Percentiles rank a stretch among this genome's conserved stretches.
Conservation (phyloP, 2,888 invertebrate genomes). For the Meteorus colon region DNA sequence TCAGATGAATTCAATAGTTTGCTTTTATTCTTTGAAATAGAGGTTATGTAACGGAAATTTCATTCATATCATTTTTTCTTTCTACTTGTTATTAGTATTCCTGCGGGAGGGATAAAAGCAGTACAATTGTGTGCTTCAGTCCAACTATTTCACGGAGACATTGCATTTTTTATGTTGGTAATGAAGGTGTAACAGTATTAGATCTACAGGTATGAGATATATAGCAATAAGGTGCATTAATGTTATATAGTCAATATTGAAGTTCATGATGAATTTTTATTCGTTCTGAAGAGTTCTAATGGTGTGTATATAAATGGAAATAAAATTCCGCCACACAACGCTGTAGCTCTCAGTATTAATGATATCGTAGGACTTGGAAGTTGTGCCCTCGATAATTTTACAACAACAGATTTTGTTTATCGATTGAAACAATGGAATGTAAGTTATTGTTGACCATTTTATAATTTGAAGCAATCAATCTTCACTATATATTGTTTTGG, state of each 20-base stretch:
- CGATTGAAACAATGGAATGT: slow-evolving; percentile 47
- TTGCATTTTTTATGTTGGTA: slow-evolving; percentile 58
- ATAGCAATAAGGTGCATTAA: slow-evolving; percentile 13
- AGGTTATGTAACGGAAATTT: neutral
- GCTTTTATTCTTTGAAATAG: neutral
- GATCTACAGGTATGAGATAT: slow-evolving; percentile 58
- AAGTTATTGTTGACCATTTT: slow-evolving; percentile 32
- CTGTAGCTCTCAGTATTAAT: slow-evolving; percentile 70
- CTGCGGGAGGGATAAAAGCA: slow-evolving; percentile 62
- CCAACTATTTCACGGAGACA: slow-evolving; percentile 63
- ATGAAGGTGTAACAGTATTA: slow-evolving; percentile 56
- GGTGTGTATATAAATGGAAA: slow-evolving; percentile 76
- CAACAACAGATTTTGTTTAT: slow-evolving; percentile 40
- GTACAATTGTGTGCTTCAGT: slow-evolving; percentile 59
- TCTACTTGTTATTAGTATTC: slow-evolving; percentile 57
- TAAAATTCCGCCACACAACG: slow-evolving; percentile 70
- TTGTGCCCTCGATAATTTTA: slow-evolving; percentile 15
- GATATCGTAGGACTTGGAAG: slow-evolving; percentile 77
- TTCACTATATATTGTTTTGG: neutral
- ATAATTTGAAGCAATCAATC: neutral
- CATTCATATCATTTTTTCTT: neutral
- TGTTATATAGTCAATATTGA: neutral
- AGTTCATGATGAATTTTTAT: neutral
- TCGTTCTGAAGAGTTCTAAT: slow-evolving; percentile 76
- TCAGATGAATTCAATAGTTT: too few species aligned